phyloP scores from a whole-genome alignment of 1,140 invertebrate species.

The Atta texana region DNA sequence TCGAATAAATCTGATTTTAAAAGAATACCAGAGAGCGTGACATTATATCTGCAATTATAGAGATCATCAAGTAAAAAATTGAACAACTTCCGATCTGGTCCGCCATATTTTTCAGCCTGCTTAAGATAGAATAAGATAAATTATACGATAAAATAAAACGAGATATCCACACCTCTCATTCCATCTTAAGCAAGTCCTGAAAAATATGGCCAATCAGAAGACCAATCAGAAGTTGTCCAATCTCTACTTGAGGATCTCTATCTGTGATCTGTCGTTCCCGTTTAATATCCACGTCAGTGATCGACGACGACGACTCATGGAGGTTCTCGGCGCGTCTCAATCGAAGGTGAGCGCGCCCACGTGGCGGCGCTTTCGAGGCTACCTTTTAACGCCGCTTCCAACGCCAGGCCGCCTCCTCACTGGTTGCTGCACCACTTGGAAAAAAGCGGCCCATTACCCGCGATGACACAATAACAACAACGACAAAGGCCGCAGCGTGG shows the following conservation, averaged over 20 bases:
- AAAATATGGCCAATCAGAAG: no score
- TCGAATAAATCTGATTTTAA: background rate
- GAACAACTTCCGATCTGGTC: no score
- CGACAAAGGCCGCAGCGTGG: constrained; percentile 70
- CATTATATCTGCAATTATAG: background rate
- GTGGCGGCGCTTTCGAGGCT: constrained; percentile 75
- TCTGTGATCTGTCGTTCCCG: constrained; percentile 14
- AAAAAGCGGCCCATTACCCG: constrained; percentile 65
- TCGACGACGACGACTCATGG: background rate
- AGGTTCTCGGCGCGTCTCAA: constrained; percentile 42
- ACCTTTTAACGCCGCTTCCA: constrained; percentile 71
- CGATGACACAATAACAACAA: constrained; percentile 77
- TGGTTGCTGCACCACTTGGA: constrained; percentile 41
- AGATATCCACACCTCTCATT: no score
- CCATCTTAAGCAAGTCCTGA: no score
- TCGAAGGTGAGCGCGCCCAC: constrained; percentile 74
- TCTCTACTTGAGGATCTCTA: background rate
- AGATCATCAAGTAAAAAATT: no score
- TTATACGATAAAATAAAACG: no score
- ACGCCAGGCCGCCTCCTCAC: constrained; percentile 45
- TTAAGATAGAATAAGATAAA: no score
- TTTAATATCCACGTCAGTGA: constrained; percentile 7
- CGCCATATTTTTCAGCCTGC: no score
- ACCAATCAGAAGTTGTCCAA: no score
- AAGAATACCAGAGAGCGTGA: background rate